These are phyloP conservation scores for Anoplophora glabripennis DNA, from an alignment of 1,140 invertebrate species.

Conservation along the genomic window DNA sequence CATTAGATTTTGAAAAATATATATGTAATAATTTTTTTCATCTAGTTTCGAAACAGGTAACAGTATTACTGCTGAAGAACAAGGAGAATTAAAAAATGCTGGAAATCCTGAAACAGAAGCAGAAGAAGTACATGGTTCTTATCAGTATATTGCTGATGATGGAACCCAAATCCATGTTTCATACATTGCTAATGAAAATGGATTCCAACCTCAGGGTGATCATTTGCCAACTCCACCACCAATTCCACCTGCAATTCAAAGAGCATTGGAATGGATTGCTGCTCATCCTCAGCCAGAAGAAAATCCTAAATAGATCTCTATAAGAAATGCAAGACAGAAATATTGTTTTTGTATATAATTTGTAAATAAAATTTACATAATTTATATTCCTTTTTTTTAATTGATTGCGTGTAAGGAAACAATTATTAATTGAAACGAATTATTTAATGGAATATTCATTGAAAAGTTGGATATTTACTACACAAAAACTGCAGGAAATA, in stretches of 20 bases:
- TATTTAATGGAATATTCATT: no score
- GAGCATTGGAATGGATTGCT: conserved; percentile 46
- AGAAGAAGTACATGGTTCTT: conserved; percentile 1
- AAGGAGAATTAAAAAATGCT: conserved; percentile 57
- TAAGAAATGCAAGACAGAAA: neutral
- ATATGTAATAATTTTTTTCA: conserved; percentile 11
- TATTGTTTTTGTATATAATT: conserved; percentile 1
- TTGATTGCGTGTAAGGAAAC: no score
- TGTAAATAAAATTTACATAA: conserved; percentile 1
- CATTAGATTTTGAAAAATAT: no score
- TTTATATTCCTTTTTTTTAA: neutral
- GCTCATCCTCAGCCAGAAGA: conserved; percentile 31
- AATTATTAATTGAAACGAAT: no score
- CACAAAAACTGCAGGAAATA: no score
- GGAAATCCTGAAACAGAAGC: neutral
- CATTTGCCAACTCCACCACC: conserved; percentile 69
- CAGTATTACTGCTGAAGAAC: conserved; percentile 62
- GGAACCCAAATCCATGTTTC: conserved; percentile 52
- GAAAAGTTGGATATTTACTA: no score
- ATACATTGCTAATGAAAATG: conserved; percentile 59
- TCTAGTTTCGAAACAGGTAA: conserved; percentile 66
- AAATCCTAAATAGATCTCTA: neutral
- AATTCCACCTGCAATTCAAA: conserved; percentile 65
- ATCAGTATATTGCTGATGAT: conserved; percentile 53
- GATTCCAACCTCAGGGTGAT: conserved; percentile 57